A percentile compares a stretch with the other conserved stretches of the same genome.
Conservation (phyloP, 2,797 vertebrate genomes). For the Enoplosus armatus region DNA sequence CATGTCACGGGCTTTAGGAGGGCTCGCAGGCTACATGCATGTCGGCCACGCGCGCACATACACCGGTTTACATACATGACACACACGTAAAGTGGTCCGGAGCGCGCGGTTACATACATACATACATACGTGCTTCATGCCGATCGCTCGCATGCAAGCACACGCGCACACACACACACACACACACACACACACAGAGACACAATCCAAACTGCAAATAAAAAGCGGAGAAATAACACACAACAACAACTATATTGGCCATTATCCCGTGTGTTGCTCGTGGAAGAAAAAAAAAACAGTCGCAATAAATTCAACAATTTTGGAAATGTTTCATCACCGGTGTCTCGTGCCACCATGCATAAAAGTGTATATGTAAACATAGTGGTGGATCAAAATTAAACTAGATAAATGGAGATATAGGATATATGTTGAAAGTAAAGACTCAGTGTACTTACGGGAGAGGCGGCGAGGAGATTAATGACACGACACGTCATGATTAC, state of each 20-base stretch:
- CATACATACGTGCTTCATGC: slow-evolving; percentile 51
- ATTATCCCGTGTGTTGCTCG: slow-evolving; percentile 56
- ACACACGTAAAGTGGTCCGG: slow-evolving; percentile 77
- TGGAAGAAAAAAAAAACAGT: slow-evolving; percentile 54
- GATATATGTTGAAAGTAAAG: slow-evolving; percentile 86
- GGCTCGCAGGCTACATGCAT: slow-evolving; percentile 43
- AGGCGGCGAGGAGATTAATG: slow-evolving; percentile 91
- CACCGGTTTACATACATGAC: slow-evolving; percentile 82
- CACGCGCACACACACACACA: slow-evolving; percentile 19
- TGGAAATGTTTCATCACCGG: slow-evolving; percentile 65
- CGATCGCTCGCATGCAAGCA: slow-evolving; percentile 45
- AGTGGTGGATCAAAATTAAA: slow-evolving; percentile 58
- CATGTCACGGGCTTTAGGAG: slow-evolving; percentile 66
- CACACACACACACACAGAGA: slow-evolving; percentile 29
- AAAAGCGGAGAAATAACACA: slow-evolving; percentile 46
- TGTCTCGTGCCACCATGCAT: slow-evolving; percentile 60
- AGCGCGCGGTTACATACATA: slow-evolving; percentile 68
- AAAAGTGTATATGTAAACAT: slow-evolving; percentile 77
- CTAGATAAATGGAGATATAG: slow-evolving; percentile 77
- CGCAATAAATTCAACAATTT: slow-evolving; percentile 67
- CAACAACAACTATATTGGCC: slow-evolving; percentile 66
- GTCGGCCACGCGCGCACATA: slow-evolving; percentile 73
- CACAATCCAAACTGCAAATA: slow-evolving; percentile 34
- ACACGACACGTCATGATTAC: slow-evolving; percentile 92
- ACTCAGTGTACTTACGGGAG: slow-evolving; percentile 90